Evolutionary conservation across 1,140 invertebrate genomes (phyloP).

Genomic region (Drosophila pseudoananassae): DNA sequence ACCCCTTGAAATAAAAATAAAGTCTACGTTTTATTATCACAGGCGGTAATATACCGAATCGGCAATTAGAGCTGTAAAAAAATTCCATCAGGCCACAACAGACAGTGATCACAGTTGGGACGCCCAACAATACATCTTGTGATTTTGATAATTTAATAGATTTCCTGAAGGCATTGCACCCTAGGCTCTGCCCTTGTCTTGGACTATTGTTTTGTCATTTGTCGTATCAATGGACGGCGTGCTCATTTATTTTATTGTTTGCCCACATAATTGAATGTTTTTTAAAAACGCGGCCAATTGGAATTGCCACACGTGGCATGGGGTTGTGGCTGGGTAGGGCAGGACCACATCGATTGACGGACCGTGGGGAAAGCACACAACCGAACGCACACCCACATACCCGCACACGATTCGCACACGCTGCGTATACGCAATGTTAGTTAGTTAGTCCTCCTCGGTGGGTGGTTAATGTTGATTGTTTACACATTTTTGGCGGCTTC

Average conservation of each 20-base stretch:
- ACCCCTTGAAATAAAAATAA: slow-evolving; percentile 9
- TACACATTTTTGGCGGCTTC: slow-evolving; percentile 77
- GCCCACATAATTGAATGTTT: slow-evolving; percentile 76
- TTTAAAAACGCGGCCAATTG: slow-evolving; percentile 55
- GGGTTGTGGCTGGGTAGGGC: slow-evolving; percentile 25
- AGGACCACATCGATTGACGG: slow-evolving; percentile 54
- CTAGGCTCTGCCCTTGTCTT: slow-evolving; percentile 14
- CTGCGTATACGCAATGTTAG: slow-evolving; percentile 60
- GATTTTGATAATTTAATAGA: slow-evolving; percentile 45
- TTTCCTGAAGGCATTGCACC: slow-evolving; percentile 31
- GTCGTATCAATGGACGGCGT: slow-evolving; percentile 8
- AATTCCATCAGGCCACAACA: slow-evolving; percentile 20
- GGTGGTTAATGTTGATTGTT: slow-evolving; percentile 76
- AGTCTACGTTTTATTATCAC: slow-evolving; percentile 13
- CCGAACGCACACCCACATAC: slow-evolving; percentile 12
- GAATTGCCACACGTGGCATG: slow-evolving; percentile 39
- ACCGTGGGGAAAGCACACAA: not conserved
- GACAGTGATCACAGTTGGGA: slow-evolving; percentile 19
- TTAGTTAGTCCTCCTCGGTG: slow-evolving; percentile 47
- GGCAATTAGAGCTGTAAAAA: slow-evolving; percentile 14
- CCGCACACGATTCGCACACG: slow-evolving; percentile 33
- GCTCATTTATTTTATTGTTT: slow-evolving; percentile 72
- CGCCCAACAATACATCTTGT: slow-evolving; percentile 30
- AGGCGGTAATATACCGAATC: slow-evolving; percentile 8
- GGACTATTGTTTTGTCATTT: slow-evolving; percentile 44